These are phyloP conservation scores for Micromys minutus DNA, from an alignment of 2,113 vertebrate genomes.

Conservation along the genomic window DNA sequence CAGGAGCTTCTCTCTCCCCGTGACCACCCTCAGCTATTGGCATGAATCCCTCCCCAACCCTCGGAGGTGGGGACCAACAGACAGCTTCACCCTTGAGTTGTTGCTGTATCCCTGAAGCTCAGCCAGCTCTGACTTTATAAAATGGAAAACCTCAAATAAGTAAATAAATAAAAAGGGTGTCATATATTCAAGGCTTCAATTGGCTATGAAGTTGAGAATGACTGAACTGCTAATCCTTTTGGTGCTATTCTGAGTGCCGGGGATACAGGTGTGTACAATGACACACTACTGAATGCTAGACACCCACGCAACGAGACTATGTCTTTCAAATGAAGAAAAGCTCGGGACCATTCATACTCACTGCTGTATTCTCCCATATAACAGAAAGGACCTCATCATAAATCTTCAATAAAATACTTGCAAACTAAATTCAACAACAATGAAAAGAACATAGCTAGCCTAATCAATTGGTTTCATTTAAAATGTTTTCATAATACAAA, in stretches of 20 bases:
- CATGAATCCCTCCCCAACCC: slow-evolving; percentile 44
- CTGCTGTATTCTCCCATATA: too few relatives aligned
- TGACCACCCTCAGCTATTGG: slow-evolving; percentile 58
- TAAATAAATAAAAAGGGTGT: too few relatives aligned
- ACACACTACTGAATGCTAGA: neutral
- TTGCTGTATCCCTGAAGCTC: slow-evolving; percentile 72
- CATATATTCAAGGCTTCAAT: neutral
- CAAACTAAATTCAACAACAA: neutral
- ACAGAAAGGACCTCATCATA: too few relatives aligned
- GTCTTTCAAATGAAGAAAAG: neutral
- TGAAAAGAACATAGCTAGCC: neutral
- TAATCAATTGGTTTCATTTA: neutral
- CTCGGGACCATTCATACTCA: too few relatives aligned
- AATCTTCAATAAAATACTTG: neutral
- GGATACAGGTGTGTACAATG: neutral
- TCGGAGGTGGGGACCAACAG: slow-evolving; percentile 71
- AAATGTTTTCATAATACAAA: neutral
- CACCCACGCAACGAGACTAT: neutral
- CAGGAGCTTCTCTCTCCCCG: slow-evolving; percentile 54
- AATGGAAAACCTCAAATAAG: slow-evolving; percentile 69
- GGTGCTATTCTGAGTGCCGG: neutral
- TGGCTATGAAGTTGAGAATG: neutral
- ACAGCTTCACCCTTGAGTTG: slow-evolving; percentile 64
- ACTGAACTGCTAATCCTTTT: neutral
- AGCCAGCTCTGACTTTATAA: slow-evolving; percentile 84